A percentile compares a stretch with the other conserved stretches of the same genome.
phyloP scores from a whole-genome alignment of 2,888 invertebrate species.

The Microchrysa polita region DNA sequence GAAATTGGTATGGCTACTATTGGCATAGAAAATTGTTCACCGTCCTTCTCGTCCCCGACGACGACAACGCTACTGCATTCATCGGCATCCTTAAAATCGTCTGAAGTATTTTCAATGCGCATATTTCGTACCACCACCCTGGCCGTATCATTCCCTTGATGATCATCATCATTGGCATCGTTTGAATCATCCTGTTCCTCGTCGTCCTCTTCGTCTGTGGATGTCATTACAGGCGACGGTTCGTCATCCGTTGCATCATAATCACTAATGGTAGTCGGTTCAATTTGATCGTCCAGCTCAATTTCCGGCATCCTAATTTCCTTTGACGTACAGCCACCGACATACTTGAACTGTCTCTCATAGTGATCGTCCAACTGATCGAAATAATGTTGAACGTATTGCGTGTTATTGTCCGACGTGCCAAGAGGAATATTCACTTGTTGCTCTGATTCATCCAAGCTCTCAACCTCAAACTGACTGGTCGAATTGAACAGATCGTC shows the following conservation, averaged over 20 bases:
- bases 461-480: neutral
- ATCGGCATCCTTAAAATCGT: slow-evolving; percentile 30
- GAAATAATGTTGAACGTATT: neutral
- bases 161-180: slow-evolving; percentile 15
- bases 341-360: neutral
- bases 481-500: slow-evolving; percentile 33
- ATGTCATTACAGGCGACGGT: slow-evolving; percentile 49
- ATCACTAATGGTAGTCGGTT: slow-evolving; percentile 49
- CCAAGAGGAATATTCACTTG: neutral
- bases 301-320: slow-evolving; percentile 17
- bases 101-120: neutral
- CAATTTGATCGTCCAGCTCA: slow-evolving; percentile 43
- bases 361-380: neutral
- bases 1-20: slow-evolving; percentile 48
- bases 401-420: neutral
- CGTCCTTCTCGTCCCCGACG: slow-evolving; percentile 29
- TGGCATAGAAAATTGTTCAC: slow-evolving; percentile 42
- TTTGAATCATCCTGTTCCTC: slow-evolving; percentile 44
- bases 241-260: slow-evolving; percentile 49
- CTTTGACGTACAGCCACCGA: slow-evolving; percentile 22
- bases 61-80: too few relatives aligned
- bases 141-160: too few relatives aligned
- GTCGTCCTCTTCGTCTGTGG: slow-evolving; percentile 46
- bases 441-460: neutral
- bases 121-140: neutral